Evolutionary conservation across 2,113 vertebrate species (phyloP), one percentile per base, ranked within the genome.

Genomic region (Pelecanus crispus): DNA sequence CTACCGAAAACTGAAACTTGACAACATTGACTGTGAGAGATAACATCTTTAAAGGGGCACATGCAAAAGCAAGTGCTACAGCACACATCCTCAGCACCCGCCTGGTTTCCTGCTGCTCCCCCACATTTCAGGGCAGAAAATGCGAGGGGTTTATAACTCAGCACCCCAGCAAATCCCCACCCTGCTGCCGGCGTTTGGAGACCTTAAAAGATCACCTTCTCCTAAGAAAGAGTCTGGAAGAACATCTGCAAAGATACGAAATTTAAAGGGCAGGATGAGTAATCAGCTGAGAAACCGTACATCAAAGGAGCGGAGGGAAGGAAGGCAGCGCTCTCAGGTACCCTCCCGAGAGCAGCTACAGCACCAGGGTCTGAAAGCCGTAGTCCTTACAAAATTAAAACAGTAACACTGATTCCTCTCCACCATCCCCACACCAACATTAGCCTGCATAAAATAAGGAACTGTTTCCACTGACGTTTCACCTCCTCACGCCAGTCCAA

Each of bases 1-100:
- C 66, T 59, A 95, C 89, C 0, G 45, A 95, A 94, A 97, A 70
- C 86, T 84, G 97, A 97, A 97, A 97, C 91, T 87, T 91, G 45
- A 55, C 84, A 85, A 11, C 56, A 50, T 3, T 34, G 70, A 44
- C 25, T 68, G 73, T 6, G 45, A 68, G 44, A 93, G 91, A 96
- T 89, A 94, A 73, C 62, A 92, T 90, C 94, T 94, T 86, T 32
- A 77, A 94, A 94, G 1, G 4, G 74, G 89, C 81, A 81, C 81
- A 77, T 4, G 67, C 78, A 70, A 90, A 90, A 71, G 62, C 52
- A 79, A 59, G 34, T 11, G 81, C 52, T 61, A 20, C 25, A 56
- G 78, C 42, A n/a, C 80, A 34, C 1, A 4, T 36, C 79, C 73
- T 71, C 67, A 36, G 66, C 91, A 82, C 42, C 53, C 12, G 0